A percentile compares a stretch with the other conserved stretches of the same genome.
Conservation (phyloP, 2,113 vertebrate species). For the Hirundichthys speculiger region DNA sequence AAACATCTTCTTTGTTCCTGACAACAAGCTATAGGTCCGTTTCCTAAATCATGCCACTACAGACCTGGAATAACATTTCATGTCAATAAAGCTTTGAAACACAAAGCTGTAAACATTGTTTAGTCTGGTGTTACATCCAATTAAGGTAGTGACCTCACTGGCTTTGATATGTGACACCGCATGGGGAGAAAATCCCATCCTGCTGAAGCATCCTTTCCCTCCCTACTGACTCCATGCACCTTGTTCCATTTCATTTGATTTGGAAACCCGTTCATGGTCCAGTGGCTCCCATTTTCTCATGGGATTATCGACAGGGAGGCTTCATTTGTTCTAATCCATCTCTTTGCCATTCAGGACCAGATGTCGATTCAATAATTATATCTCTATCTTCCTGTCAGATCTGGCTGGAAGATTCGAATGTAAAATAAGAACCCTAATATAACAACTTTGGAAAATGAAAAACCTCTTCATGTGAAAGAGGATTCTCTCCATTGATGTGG, state of each 20-base stretch:
- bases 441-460: conserved; percentile 1
- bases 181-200: conserved; percentile 55
- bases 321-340: conserved; percentile 71
- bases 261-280: conserved; percentile 69
- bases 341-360: conserved; percentile 68
- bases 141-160: conserved; percentile 46
- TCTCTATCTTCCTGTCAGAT: conserved; percentile 50
- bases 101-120: conserved; percentile 43
- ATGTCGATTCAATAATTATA: conserved; percentile 61
- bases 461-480: not conserved
- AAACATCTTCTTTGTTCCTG: conserved; percentile 8
- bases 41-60: conserved; percentile 15
- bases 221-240: conserved; percentile 46
- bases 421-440: conserved; percentile 26
- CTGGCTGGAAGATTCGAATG: conserved; percentile 36
- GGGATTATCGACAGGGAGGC: conserved; percentile 69
- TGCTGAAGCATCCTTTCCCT: conserved; percentile 54
- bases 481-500: conserved; percentile 4
- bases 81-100: conserved; percentile 37
- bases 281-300: conserved; percentile 67
- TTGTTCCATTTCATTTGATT: conserved; percentile 70
- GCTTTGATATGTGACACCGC: conserved; percentile 34
- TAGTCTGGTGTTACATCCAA: conserved; percentile 24
- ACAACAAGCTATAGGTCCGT: not conserved
- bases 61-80: conserved; percentile 32